Evolutionary conservation across 2,113 vertebrate genomes (phyloP), one percentile per base, ranked within the genome.

Genomic region (Gymnobelideus leadbeateri): DNA sequence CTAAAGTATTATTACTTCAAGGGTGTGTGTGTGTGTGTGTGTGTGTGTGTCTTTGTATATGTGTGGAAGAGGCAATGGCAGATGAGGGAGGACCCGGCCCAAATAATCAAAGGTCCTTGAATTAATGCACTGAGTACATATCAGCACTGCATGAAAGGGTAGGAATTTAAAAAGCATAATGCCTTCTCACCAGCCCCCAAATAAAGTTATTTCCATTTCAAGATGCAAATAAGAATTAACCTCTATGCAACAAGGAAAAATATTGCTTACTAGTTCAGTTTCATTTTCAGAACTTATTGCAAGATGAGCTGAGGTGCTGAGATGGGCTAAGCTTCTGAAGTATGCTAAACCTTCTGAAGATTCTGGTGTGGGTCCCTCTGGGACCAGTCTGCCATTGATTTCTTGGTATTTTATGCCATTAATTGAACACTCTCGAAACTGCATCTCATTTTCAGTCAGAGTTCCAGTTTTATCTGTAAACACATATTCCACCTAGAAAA

Each of bases 361-460:
- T 93, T 99, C 99, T 31, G 99, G 99, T 43, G 99, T 99, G 98
- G 99, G 98, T 89, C 99, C 99, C 97, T 99, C 99, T 5, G 99
- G 99, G 53, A 99, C 98, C 55, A 99, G 98, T 98, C 99, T 99
- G 93, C 99, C 99, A 89, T 99, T 99, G 94, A 99, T 98, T 98
- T 99, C 99, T 97, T 99, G 99, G 98, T 99, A 99, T 96, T 99
- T 99, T 94, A 99, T 97, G 92, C 99, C 99, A 93, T 99, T 99
- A 97, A 99, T 99, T 89, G 99, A 99, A 97, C 99, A 99, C 97
- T 99, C 99, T 0, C 99, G 99, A 98, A 99, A 99, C 43, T 99
- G 99, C 99, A 99, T 99, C 98, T 99, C 99, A 90, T 99, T 99
- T 99, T 99, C 99, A n/a, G 99, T 99, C 93, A 99, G 97, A 0